Conservation (phyloP, 2,113 vertebrate species). For the Mormyrus lacerda region DNA sequence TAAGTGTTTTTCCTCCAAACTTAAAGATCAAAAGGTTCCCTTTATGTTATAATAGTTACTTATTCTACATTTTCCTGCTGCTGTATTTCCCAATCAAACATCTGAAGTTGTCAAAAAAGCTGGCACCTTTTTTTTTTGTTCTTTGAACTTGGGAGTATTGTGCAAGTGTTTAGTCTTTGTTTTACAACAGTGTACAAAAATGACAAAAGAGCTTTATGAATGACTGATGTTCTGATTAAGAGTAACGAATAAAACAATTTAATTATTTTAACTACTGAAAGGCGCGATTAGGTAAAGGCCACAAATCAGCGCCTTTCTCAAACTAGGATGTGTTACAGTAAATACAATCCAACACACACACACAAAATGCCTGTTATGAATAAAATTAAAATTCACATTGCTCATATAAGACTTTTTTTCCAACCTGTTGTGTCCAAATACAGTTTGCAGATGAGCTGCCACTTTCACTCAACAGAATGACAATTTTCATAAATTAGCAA, state of each 20-base stretch:
- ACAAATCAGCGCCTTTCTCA: background rate
- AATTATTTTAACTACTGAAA: background rate
- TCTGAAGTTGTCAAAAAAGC: background rate
- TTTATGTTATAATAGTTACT: background rate
- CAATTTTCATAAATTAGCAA: background rate
- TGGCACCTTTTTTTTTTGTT: background rate
- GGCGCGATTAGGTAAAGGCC: background rate
- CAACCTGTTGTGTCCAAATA: background rate
- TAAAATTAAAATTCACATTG: background rate
- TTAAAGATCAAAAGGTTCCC: background rate
- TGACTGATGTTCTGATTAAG: background rate
- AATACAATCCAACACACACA: background rate
- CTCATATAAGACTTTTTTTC: background rate
- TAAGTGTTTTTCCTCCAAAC: background rate
- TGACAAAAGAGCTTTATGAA: background rate
- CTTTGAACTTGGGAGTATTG: background rate
- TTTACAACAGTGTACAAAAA: background rate
- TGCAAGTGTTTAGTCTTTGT: background rate
- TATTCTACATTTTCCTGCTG: background rate
- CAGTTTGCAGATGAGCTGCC: background rate
- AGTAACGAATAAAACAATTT: background rate
- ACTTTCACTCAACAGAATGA: background rate
- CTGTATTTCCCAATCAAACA: background rate
- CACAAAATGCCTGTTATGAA: background rate
- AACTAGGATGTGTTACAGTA: background rate